Base-by-base conservation (phyloP, 2,888 invertebrate species). In the Drosophila anomalata region DNA sequence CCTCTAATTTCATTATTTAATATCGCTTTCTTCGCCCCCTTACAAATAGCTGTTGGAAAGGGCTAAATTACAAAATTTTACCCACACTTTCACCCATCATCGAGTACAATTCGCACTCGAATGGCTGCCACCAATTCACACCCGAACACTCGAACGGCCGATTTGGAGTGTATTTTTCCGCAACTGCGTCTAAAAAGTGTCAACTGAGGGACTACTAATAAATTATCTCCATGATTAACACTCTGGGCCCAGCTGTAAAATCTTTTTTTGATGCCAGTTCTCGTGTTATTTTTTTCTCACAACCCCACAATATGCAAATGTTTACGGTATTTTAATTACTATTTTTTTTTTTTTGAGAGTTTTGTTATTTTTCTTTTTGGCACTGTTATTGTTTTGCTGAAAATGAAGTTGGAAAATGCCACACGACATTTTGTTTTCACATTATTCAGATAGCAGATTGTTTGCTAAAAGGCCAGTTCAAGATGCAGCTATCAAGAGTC, bases 181-280 rank as follows among this genome's bases (percentile, higher is more conserved):
- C 22, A 48, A 41, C 53, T 44, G 57, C 42, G 51, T 24, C 41
- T 31, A 39, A 70, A 75, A 68, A 69, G 58, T 69, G 75, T 73
- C 73, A 75, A 66, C 69, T 63, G n/a, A 36, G n/a, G n/a, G 63
- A 36, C 59, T 57, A 36, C 59, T 59, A 73, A 50, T 76, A 72
- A 79, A 68, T 78, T 67, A 50, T 52, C 31, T 54, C 58, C 41
- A 42, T 72, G 79, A 82, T 82, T 75, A 85, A 68, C 86, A 74
- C 72, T 71, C 56, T 24, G 9, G 29, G 29, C 31, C 36, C 58
- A 72, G 56, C 70, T 76, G 69, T 59, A 61, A 62, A 47, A 17
- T 50, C 41, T 66, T 42, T 58, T 52, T 47, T 29, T 17, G 17
- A 22, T 14, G 31, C 31, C 12, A 3, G n/a, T 51, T 65, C 24